phyloP scores from a whole-genome alignment of 2,113 vertebrate species.

The Myiopsitta monachus region DNA sequence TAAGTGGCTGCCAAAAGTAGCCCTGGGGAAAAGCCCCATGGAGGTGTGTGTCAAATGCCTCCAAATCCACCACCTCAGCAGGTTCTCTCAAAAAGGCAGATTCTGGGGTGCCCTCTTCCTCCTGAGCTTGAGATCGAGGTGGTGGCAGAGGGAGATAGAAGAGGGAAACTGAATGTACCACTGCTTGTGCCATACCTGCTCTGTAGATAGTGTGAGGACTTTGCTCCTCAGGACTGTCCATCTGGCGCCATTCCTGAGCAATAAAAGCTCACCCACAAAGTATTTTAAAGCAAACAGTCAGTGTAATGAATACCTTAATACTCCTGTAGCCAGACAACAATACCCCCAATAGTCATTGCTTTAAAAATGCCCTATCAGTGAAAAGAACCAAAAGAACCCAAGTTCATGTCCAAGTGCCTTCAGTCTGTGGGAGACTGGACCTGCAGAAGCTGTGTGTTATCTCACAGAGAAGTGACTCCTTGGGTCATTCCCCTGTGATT shows the following conservation, averaged over 20 bases:
- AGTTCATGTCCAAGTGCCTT: neutral
- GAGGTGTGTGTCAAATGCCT: neutral
- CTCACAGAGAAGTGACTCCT: neutral
- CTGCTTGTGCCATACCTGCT: neutral
- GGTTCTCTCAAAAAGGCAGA: neutral
- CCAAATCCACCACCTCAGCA: neutral
- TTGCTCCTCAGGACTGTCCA: conserved; percentile 55
- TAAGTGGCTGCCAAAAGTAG: neutral
- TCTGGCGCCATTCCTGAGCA: conserved; percentile 34
- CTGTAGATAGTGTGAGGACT: conserved; percentile 2
- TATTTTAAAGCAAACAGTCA: conserved; percentile 45
- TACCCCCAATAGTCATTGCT: neutral
- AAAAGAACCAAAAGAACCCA: neutral
- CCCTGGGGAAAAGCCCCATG: rapidly evolving
- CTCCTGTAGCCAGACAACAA: neutral
- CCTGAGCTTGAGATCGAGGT: neutral
- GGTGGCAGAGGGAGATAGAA: neutral
- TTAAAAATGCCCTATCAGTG: neutral
- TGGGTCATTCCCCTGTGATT: neutral
- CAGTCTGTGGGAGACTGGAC: neutral
- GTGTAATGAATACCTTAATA: conserved; percentile 53
- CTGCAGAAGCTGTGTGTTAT: neutral
- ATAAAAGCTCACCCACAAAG: conserved; percentile 37
- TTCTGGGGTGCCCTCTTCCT: neutral
- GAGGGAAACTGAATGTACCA: neutral